Conservation (phyloP, 2,888 invertebrate species). For the Periphyllus acericola region DNA sequence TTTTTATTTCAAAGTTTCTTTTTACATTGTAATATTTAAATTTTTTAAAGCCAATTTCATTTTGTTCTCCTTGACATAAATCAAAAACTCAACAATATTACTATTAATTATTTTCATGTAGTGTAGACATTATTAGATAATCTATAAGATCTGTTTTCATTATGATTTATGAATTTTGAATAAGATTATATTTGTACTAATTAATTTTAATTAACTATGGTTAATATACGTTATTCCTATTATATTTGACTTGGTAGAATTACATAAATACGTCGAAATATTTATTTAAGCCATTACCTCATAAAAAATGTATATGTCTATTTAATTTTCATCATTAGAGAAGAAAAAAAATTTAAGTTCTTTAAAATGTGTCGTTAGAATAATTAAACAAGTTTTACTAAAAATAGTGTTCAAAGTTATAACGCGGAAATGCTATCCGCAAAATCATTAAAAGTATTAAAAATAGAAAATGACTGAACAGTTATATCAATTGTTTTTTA, state of each 20-base stretch:
- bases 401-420: background rate
- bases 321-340: background rate
- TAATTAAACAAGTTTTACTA: background rate
- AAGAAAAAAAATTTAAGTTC: background rate
- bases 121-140: background rate
- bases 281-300: too few relatives aligned
- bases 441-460: background rate
- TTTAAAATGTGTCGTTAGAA: background rate
- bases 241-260: background rate
- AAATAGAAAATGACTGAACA: background rate
- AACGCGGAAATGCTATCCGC: background rate
- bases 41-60: too few relatives aligned
- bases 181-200: background rate
- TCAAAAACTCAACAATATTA: background rate
- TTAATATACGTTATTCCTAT: background rate
- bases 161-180: background rate
- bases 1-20: too few relatives aligned
- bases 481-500: background rate
- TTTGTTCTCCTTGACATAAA: background rate
- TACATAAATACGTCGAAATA: background rate
- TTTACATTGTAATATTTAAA: too few relatives aligned
- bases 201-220: background rate
- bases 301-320: too few relatives aligned
- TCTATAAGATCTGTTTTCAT: background rate
- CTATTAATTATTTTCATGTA: background rate